Base-by-base conservation (phyloP, 2,113 vertebrate genomes). In the Sisor rabdophorus region DNA sequence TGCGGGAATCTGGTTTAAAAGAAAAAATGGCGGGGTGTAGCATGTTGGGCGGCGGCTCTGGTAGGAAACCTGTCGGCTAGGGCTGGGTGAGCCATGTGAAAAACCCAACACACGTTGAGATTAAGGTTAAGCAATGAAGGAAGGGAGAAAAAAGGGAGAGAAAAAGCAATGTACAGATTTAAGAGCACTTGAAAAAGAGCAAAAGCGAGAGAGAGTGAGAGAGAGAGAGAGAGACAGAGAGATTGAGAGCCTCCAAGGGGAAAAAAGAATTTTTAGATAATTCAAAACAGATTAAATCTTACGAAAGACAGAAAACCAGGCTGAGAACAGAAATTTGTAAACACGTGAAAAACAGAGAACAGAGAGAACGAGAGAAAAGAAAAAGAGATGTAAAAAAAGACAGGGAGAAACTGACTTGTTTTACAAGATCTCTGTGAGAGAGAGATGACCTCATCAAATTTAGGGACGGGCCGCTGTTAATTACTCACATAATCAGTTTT, bases 391-490 rank as follows among this genome's bases (percentile, higher is more conserved):
- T 60, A 30, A 77, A 59, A 40, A 82, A 16, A 67, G 60, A 58
- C 12, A 50, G 48, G 61, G 13, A 63, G 48, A 73, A 74, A 5
- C 61, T n/a, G 78, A 85, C 85, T 86, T 81, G 84, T 87, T 87
- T 87, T 82, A 89, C 77, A 67, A 89, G 87, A 78, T 89, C 81
- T 80, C 76, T 63, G 79, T 79, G 83, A 81, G 73, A 82, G 28
- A n/a, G 44, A 63, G 82, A 86, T 85, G 82, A 85, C 79, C 71
- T 83, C 81, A 84, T 81, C 85, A 86, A 77, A 89, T 84, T 80
- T 17, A 85, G 60, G 65, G 71, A 85, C 63, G 68, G 80, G 52
- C 75, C 79, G 83, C 60, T 50, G 69, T 67, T 80, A 83, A 86
- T 86, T 85, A 85, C 58, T 30, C 75, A 72, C 77, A 28, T 59